Evolutionary conservation across 2,113 vertebrate species (phyloP).

Genomic region (Mugil cephalus): DNA sequence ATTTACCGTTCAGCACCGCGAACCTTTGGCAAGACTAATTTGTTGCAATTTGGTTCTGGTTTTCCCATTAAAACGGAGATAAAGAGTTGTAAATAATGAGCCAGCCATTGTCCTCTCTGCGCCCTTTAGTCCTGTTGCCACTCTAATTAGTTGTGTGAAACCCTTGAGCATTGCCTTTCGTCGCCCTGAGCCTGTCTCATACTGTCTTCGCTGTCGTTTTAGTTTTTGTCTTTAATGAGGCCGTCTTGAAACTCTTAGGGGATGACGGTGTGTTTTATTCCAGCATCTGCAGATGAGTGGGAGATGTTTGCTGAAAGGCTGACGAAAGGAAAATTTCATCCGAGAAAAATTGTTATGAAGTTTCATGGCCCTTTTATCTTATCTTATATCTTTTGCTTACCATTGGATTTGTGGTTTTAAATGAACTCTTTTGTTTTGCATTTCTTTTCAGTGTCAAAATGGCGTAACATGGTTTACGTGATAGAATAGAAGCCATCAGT

Average conservation of each 20-base stretch:
- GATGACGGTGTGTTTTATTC: background rate
- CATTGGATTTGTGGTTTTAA: too few species aligned
- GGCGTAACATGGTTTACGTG: too few species aligned
- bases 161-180: constrained; percentile 7
- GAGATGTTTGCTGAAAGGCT: background rate
- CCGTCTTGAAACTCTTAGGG: constrained; percentile 4
- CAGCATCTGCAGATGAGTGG: background rate
- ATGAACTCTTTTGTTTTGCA: too few species aligned
- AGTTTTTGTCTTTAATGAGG: constrained; percentile 33
- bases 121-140: constrained; percentile 32
- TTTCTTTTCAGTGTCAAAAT: too few species aligned
- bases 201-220: constrained; percentile 14
- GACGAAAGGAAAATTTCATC: background rate
- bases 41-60: constrained; percentile 63
- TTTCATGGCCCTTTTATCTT: background rate
- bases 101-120: constrained; percentile 22
- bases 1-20: constrained; percentile 44
- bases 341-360: background rate
- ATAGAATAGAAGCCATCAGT: too few species aligned
- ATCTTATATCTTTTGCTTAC: background rate
- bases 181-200: background rate
- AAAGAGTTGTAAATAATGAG: constrained; percentile 72
- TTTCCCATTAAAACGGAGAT: constrained; percentile 57
- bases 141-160: constrained; percentile 56
- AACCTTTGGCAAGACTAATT: constrained; percentile 61